Evolutionary conservation across 2,113 vertebrate species (phyloP).

Genomic region (Pavo muticus): DNA sequence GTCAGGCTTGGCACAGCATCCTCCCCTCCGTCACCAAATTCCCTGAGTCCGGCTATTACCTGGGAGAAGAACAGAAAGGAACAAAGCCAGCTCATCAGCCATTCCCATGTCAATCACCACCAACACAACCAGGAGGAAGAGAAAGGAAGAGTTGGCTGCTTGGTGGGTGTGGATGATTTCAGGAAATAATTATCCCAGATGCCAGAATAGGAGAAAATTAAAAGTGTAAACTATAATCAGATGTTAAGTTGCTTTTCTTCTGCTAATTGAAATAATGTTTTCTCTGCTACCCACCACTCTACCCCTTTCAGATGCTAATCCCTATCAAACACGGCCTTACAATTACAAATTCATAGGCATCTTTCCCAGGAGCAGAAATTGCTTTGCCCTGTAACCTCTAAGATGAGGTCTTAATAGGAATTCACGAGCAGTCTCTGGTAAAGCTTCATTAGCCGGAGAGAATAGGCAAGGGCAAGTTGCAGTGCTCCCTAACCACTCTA

Average conservation of each 20-base stretch:
- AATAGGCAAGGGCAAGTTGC: constrained; percentile 75
- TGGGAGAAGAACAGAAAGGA: background rate
- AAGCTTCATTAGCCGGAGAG: constrained; percentile 78
- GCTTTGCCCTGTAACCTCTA: constrained; percentile 78
- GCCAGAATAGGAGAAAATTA: constrained; percentile 41
- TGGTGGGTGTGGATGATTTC: background rate
- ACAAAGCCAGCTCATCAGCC: background rate
- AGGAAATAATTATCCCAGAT: constrained; percentile 42
- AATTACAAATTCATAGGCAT: constrained; percentile 78
- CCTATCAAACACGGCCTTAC: constrained; percentile 73
- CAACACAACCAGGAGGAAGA: background rate
- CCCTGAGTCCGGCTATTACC: background rate
- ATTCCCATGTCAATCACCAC: background rate
- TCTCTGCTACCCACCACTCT: constrained; percentile 59
- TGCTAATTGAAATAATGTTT: constrained; percentile 76
- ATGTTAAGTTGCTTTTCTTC: constrained; percentile 64
- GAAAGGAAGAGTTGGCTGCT: background rate
- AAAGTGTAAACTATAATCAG: constrained; percentile 59
- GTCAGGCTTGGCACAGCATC: background rate
- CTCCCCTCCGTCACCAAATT: background rate
- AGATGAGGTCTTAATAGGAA: constrained; percentile 79
- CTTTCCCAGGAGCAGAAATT: constrained; percentile 80
- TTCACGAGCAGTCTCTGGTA: constrained; percentile 66
- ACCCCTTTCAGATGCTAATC: constrained; percentile 78
- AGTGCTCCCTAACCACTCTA: constrained; percentile 75